Conservation (phyloP, 2,888 invertebrate species). For the Erebia aethiops region DNA sequence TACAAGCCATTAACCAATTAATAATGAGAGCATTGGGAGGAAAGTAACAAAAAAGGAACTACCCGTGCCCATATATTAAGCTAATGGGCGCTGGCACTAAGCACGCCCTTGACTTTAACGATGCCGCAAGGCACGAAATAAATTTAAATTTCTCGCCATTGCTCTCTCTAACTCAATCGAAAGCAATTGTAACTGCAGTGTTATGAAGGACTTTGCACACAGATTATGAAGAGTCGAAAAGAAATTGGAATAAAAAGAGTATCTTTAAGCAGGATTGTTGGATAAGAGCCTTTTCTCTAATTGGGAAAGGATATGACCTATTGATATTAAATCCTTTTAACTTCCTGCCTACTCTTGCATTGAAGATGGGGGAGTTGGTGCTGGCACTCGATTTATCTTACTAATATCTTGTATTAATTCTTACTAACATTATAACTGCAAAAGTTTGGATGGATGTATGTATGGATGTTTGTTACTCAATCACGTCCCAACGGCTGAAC, state of each 20-base stretch:
- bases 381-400: not conserved
- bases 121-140: conserved; percentile 65
- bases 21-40: conserved; percentile 49
- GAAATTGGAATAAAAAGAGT: conserved; percentile 3
- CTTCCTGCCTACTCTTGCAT: not conserved
- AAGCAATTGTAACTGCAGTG: conserved; percentile 34
- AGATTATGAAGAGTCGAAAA: conserved; percentile 15
- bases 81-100: conserved; percentile 66
- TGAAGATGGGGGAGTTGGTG: not conserved
- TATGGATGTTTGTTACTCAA: no score
- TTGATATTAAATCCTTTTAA: not conserved
- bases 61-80: conserved; percentile 70
- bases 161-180: conserved; percentile 38
- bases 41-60: conserved; percentile 65
- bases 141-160: conserved; percentile 66
- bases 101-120: conserved; percentile 71
- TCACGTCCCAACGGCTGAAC: no score
- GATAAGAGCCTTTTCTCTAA: not conserved
- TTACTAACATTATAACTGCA: no score
- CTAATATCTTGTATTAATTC: no score
- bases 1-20: conserved; percentile 53
- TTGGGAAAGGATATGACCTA: conserved; percentile 1
- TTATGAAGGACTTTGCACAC: conserved; percentile 36
- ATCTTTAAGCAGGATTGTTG: not conserved
- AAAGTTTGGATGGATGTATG: no score